These are phyloP conservation scores for Galerucella calmariensis DNA, from an alignment of 2,888 invertebrate species.

Conservation along the genomic window DNA sequence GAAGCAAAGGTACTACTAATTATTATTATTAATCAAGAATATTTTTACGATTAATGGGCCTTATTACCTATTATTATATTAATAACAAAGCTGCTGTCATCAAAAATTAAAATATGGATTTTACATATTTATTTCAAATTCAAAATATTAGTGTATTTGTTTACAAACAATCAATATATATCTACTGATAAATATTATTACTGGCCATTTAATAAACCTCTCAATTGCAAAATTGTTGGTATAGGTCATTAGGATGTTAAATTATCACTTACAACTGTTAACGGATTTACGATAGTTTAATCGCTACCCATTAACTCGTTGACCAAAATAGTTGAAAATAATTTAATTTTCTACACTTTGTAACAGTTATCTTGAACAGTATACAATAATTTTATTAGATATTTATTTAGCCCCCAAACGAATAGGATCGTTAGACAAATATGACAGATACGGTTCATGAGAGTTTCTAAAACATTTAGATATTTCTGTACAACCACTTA, in stretches of 20 bases:
- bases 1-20: too few species aligned
- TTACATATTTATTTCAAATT: background rate
- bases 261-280: background rate
- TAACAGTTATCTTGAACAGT: too few species aligned
- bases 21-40: too few species aligned
- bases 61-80: background rate
- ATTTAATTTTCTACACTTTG: too few species aligned
- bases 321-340: too few species aligned
- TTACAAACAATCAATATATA: background rate
- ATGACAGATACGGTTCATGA: too few species aligned
- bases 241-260: background rate
- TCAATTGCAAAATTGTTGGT: background rate
- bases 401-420: too few species aligned
- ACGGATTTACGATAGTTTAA: background rate
- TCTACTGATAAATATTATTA: background rate
- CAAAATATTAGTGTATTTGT: background rate
- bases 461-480: too few species aligned
- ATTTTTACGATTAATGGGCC: background rate
- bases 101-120: background rate
- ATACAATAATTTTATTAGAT: too few species aligned
- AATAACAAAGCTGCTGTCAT: background rate
- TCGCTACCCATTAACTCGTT: background rate
- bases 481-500: too few species aligned
- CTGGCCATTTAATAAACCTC: background rate
- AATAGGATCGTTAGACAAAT: too few species aligned